A percentile compares a stretch with the other conserved stretches of the same genome.
Evolutionary conservation across 1,140 invertebrate genomes (phyloP).

Genomic region (Philotrypesis tridentata): DNA sequence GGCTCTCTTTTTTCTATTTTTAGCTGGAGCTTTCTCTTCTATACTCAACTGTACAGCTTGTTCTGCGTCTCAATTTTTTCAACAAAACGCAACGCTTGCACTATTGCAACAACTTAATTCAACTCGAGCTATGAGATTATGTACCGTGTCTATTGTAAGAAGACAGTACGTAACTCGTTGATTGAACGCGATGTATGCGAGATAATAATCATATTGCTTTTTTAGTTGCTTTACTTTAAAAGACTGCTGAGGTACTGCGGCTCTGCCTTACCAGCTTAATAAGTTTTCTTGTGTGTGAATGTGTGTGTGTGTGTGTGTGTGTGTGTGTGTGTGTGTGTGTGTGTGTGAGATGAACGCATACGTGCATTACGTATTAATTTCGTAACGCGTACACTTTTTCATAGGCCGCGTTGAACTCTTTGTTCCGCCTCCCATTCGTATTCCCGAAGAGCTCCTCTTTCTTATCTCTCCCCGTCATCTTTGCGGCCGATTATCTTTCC

Average conservation of each 20-base stretch:
- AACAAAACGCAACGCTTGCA: not conserved
- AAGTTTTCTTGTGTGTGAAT: too few relatives aligned
- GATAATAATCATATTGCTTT: not conserved
- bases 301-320: too few relatives aligned
- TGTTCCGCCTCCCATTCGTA: not conserved
- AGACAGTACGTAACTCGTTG: not conserved
- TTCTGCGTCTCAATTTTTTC: not conserved
- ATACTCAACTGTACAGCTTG: slow-evolving; percentile 7
- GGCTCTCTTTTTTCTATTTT: slow-evolving; percentile 33
- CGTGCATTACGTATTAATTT: not conserved
- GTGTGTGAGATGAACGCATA: too few relatives aligned
- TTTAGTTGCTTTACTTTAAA: not conserved
- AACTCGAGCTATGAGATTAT: not conserved
- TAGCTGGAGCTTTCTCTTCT: not conserved
- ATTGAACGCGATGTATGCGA: not conserved
- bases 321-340: too few relatives aligned
- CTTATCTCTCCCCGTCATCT: slow-evolving; percentile 31
- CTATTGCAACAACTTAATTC: not conserved
- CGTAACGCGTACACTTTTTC: not conserved
- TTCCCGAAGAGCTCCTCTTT: not conserved
- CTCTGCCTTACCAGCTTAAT: not conserved
- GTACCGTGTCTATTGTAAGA: too few relatives aligned
- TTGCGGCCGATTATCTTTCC: slow-evolving; percentile 30
- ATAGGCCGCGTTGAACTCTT: not conserved
- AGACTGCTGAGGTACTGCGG: not conserved